Base-by-base conservation (phyloP, 2,888 invertebrate species). In the Clistopyga incitator region DNA sequence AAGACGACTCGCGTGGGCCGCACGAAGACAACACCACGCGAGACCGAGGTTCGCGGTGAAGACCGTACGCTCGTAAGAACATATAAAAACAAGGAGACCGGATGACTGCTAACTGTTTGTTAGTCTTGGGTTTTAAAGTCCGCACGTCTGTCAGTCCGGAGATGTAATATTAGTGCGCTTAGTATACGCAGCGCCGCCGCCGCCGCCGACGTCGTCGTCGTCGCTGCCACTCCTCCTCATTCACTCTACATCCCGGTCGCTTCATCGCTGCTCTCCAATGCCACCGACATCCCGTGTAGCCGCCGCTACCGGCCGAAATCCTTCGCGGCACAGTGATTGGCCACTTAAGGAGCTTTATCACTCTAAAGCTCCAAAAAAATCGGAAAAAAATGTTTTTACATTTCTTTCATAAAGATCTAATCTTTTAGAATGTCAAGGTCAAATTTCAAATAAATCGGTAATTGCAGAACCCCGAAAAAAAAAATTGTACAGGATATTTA, bases 61-160 rank as follows among this genome's bases (percentile, higher is more conserved):
- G 29, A 38, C 15, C 25, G 25, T 25, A 82, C 85, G 84, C 65
- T 91, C 91, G n/a, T 84, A 84, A 91, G 92, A 92, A 91, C 91
- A 91, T 91, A 91, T 92, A 92, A 93, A 93, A 93, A 92, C 92
- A 91, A 90, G 92, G 88, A 92, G 92, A 93, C 93, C 92, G 93
- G 93, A 93, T 93, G 93, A 93, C 92, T 93, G 92, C 91, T 89
- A 89, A 91, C 91, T 92, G 93, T 93, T 93, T 93, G 92, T 93
- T 93, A 92, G 92, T 92, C 91, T 93, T 93, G 90, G 90, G 90
- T 91, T 93, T 93, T 93, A 92, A 93, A 93, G 92, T 93, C 92
- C 91, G 92, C 91, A 89, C 92, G 93, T 92, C 93, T 93, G 93
- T 93, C 93, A 93, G 93, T 89, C 88, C 89, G 86, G 91, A 91